Percentiles rank a stretch among this genome's conserved stretches.
phyloP scores from a whole-genome alignment of 2,797 vertebrate species.

The Leptodactylus fallax region DNA sequence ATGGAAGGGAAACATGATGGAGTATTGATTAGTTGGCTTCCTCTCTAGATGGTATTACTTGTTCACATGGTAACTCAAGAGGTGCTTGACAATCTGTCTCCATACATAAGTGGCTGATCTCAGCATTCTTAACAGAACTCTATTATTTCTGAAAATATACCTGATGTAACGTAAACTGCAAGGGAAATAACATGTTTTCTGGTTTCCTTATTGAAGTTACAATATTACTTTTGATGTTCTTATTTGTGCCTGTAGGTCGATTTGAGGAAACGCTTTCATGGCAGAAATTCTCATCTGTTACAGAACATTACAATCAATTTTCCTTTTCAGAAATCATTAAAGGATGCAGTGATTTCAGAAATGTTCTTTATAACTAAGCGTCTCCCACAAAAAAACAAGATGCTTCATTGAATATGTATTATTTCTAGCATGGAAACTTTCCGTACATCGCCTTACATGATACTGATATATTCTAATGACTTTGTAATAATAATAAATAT shows the following conservation, averaged over 20 bases:
- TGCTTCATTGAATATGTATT: not conserved
- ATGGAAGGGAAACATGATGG: conserved; percentile 10
- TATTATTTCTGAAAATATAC: not conserved
- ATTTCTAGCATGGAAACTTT: not conserved
- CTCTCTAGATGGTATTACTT: conserved; percentile 17
- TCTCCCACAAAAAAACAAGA: not conserved
- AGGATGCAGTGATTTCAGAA: not conserved
- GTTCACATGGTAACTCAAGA: conserved; percentile 22
- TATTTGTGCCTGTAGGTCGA: conserved; percentile 15
- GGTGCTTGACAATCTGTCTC: conserved; percentile 12
- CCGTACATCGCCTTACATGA: not conserved
- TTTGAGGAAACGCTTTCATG: not conserved
- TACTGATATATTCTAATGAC: not conserved
- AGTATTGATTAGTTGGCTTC: conserved; percentile 29
- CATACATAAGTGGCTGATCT: not conserved
- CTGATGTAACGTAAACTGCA: not conserved
- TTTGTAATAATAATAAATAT: conserved; percentile 1
- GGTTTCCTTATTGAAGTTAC: conserved; percentile 8
- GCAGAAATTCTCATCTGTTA: not conserved
- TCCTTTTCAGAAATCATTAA: not conserved
- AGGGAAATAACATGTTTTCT: not conserved
- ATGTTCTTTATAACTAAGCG: not conserved
- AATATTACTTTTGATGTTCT: conserved; percentile 28
- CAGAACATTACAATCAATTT: conserved; percentile 28
- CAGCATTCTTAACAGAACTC: not conserved